phyloP scores from a whole-genome alignment of 2,113 vertebrate species.

The Pelvicachromis taeniatus region DNA sequence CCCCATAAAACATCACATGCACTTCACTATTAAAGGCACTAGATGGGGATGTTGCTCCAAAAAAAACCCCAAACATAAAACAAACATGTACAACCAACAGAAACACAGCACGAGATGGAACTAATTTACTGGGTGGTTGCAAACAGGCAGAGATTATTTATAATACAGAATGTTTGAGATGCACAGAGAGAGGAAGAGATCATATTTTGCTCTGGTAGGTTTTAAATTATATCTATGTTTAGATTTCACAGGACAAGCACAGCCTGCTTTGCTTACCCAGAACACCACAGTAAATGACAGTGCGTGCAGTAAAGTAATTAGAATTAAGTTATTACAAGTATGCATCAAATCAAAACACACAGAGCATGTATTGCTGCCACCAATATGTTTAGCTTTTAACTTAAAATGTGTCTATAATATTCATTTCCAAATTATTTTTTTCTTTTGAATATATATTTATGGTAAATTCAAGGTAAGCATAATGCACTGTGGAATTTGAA shows the following conservation, averaged over 20 bases:
- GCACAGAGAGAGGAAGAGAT: background rate
- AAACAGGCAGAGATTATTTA: background rate
- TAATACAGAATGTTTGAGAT: background rate
- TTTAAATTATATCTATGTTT: background rate
- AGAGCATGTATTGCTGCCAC: background rate
- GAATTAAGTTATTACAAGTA: background rate
- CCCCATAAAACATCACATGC: background rate
- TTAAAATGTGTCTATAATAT: background rate
- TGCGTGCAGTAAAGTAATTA: background rate
- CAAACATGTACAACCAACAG: background rate
- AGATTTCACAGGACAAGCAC: background rate
- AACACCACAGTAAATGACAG: background rate
- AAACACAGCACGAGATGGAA: background rate
- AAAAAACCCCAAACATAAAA: background rate
- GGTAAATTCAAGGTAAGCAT: background rate
- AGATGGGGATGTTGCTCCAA: slow-evolving; percentile 9
- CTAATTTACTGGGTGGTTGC: background rate
- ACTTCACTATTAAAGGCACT: background rate
- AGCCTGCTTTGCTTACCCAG: background rate
- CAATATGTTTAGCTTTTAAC: background rate
- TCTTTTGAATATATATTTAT: background rate
- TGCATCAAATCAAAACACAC: background rate
- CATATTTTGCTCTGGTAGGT: background rate
- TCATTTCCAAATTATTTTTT: background rate
- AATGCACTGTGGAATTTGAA: background rate